Base-by-base conservation (phyloP, 1,140 invertebrate genomes). In the Formica exsecta region DNA sequence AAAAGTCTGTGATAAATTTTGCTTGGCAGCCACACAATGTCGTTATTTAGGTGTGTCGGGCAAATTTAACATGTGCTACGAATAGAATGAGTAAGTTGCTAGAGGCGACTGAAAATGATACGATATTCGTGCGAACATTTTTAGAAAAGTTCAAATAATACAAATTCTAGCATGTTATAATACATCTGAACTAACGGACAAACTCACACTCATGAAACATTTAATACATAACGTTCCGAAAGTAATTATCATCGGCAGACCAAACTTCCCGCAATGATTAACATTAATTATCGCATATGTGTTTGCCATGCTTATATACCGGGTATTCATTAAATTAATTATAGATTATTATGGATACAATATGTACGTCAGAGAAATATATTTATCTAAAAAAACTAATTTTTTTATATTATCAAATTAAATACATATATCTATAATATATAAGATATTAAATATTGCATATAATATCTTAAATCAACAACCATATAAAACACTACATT, bases 11-110 rank as follows among this genome's bases (percentile, higher is more conserved):
- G 19, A 13, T 3, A 6, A 22, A 54, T 1, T 85, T 77, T 9
- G n/a, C 9, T 85, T 77, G 73, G 81, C 73, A 85, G 7, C 61
- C 16, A 44, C 36, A 85, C 81, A 85, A 85, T 85, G 44, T 76
- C 32, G 71, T 85, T 85, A 57, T 77, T 85, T 59, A 62, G 41
- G 29, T 22, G 59, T 65, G 41, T 81, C 25, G 57, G 48, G n/a
- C n/a, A 61, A 73, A 83, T 83, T 62, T 83, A 83, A 74, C 54
- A 74, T 7, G 11, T 41, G 8, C 54, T 25, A 32, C 36, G 68
- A 83, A 83, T 83, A 83, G 38, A 32, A 70, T 54, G 44, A 73
- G 38, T 83, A 83, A 61, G 22, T 51, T 41, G n/a, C 13, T 81
- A 57, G 9, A 57, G 7, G 7, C 22, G 7, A 61, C 7, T 64